phyloP scores from a whole-genome alignment of 2,888 invertebrate species.

The Phasia obesa region DNA sequence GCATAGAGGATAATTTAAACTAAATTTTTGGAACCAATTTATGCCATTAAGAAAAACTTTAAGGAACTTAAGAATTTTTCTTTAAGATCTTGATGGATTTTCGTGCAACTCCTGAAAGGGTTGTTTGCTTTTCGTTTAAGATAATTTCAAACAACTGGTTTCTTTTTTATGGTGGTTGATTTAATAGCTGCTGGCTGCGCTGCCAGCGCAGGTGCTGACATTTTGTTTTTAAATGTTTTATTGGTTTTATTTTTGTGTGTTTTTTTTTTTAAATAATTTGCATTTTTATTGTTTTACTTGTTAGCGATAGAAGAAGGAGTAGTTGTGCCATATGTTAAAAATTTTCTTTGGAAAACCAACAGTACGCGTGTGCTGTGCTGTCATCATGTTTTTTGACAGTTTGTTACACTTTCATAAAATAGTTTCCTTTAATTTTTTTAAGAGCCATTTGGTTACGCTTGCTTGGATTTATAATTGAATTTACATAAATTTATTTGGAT shows the following conservation, averaged over 20 bases:
- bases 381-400: conserved; percentile 35
- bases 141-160: conserved; percentile 11
- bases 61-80: too few relatives aligned
- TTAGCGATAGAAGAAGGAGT: conserved; percentile 7
- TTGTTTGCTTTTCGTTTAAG: not conserved
- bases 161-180: not conserved
- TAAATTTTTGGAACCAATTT: too few relatives aligned
- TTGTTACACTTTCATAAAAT: conserved; percentile 8
- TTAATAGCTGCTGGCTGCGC: not conserved
- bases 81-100: too few relatives aligned
- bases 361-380: conserved; percentile 43
- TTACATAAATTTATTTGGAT: conserved; percentile 73
- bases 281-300: conserved; percentile 53
- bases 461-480: conserved; percentile 77
- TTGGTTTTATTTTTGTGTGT: conserved; percentile 4
- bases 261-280: conserved; percentile 23
- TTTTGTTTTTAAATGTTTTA: conserved; percentile 19
- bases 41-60: too few relatives aligned
- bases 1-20: too few relatives aligned
- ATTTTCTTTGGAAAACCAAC: not conserved
- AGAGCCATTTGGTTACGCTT: conserved; percentile 76
- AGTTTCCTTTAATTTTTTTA: not conserved
- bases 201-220: conserved; percentile 40
- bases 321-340: conserved; percentile 3
- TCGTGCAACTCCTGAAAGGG: not conserved